Conservation (phyloP, 2,797 vertebrate species). For the Bradypus variegatus region DNA sequence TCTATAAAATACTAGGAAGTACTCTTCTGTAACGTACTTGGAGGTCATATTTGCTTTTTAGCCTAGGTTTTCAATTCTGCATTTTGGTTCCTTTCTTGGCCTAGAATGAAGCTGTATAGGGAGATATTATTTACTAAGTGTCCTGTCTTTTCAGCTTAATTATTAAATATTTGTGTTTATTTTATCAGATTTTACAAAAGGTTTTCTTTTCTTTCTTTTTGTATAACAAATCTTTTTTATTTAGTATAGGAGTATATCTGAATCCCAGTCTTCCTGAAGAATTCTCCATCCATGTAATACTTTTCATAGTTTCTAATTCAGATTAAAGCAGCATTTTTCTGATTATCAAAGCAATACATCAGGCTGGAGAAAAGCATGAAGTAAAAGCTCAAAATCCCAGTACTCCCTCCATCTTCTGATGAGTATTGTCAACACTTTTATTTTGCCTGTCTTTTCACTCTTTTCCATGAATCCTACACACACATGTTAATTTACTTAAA, state of each 20-base stretch:
- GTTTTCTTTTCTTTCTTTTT: neutral
- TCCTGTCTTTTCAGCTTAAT: neutral
- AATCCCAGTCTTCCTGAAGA: neutral
- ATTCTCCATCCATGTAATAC: neutral
- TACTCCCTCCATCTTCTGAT: neutral
- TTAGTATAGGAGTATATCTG: neutral
- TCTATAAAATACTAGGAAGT: neutral
- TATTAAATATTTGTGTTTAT: conserved; percentile 24
- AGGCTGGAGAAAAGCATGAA: neutral
- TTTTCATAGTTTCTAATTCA: neutral
- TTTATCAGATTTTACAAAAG: neutral
- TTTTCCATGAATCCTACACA: neutral
- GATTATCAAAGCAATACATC: neutral
- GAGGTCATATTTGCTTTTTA: neutral
- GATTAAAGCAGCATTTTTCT: neutral
- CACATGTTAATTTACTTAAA: neutral
- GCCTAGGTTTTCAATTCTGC: neutral
- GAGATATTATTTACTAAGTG: conserved; percentile 1
- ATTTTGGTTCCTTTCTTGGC: neutral
- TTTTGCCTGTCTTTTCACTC: neutral
- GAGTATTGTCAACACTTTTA: neutral
- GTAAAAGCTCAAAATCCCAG: neutral
- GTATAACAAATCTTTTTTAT: neutral
- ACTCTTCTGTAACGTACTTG: neutral
- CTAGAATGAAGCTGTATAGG: conserved; percentile 2